Base-by-base conservation (phyloP, 2,797 vertebrate species). In the Darevskia nairensis region DNA sequence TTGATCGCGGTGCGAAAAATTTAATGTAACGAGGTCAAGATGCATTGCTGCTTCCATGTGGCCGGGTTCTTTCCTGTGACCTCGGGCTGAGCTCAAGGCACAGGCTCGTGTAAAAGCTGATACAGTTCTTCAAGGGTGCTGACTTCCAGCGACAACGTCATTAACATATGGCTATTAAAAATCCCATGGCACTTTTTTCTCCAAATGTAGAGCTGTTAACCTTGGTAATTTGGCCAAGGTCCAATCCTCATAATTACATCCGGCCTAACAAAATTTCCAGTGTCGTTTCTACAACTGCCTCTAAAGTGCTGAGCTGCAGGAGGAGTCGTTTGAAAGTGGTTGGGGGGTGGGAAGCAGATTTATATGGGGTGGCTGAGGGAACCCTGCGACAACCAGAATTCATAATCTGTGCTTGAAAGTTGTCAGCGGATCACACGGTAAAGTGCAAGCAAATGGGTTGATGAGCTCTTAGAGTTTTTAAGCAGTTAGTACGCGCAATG, bases 181-280 rank as follows among this genome's bases (percentile, higher is more conserved):
- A 92, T 93, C 93, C 93, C 93, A 69, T 69, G 92, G 80, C 93
- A 92, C 83, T 93, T 94, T 87, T 77, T 87, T 80, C 6, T 1
- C 41, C 50, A 93, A 94, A 95, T 93, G 66, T 86, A 86, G 78
- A 68, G 86, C 90, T 93, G 94, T 95, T 94, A 95, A 95, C 92
- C 93, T 94, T 94, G 86, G 85, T 90, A 90, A 90, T 93, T 95
- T 95, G 94, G 94, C 92, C 46, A 86, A 85, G 39, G 84, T 94
- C 95, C 95, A 95, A 59, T 82, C 92, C 92, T 85, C 86, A 85
- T 95, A 94, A 95, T 94, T 94, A 90, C 89, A 91, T 94, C 87
- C 91, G 83, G 84, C 86, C 91, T 93, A 82, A 80, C 89, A 87
- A 86, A 92, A 94, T 95, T 90, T 92, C 83, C 86, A 82, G 78